Evolutionary conservation across 2,797 vertebrate species (phyloP).

Genomic region (Otolemur crassicaudatus): DNA sequence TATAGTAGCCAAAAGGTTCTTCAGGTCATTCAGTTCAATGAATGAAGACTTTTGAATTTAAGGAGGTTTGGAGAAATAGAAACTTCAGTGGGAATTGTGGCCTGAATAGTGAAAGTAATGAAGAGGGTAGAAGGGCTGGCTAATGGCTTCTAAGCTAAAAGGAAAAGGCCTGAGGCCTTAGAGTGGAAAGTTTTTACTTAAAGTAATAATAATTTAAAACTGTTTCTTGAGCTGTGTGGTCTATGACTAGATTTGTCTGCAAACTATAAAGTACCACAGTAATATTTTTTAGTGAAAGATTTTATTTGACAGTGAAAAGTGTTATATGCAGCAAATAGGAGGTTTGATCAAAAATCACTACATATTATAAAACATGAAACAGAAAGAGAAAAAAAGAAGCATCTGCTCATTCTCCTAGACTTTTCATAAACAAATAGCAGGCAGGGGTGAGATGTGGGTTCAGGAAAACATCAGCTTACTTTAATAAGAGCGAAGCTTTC

Average conservation of each 20-base stretch:
- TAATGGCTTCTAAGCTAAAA: not conserved
- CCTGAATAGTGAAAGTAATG: not conserved
- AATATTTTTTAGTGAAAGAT: slow-evolving; percentile 71
- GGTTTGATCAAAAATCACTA: slow-evolving; percentile 23
- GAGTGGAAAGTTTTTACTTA: slow-evolving; percentile 49
- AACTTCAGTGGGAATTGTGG: not conserved
- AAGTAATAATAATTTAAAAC: slow-evolving; percentile 52
- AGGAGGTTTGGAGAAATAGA: not conserved
- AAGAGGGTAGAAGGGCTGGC: not conserved
- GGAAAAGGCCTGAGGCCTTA: slow-evolving; percentile 8
- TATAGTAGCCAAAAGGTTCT: not conserved
- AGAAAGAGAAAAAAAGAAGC: slow-evolving; percentile 19
- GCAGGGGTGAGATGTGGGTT: not conserved
- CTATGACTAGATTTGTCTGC: slow-evolving; percentile 63
- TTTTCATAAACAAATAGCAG: slow-evolving; percentile 48
- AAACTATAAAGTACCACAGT: slow-evolving; percentile 56
- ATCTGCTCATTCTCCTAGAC: slow-evolving; percentile 10
- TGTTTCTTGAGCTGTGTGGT: slow-evolving; percentile 57
- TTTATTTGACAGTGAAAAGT: slow-evolving; percentile 74
- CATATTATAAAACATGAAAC: slow-evolving; percentile 43
- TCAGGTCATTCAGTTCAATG: not conserved
- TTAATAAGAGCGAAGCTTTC: slow-evolving; percentile 7
- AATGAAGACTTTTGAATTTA: not conserved
- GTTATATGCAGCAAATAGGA: slow-evolving; percentile 38
- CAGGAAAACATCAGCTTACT: not conserved